phyloP scores from a whole-genome alignment of 92 coral and sea anemone genomes.

The Pocillopora grandis region DNA sequence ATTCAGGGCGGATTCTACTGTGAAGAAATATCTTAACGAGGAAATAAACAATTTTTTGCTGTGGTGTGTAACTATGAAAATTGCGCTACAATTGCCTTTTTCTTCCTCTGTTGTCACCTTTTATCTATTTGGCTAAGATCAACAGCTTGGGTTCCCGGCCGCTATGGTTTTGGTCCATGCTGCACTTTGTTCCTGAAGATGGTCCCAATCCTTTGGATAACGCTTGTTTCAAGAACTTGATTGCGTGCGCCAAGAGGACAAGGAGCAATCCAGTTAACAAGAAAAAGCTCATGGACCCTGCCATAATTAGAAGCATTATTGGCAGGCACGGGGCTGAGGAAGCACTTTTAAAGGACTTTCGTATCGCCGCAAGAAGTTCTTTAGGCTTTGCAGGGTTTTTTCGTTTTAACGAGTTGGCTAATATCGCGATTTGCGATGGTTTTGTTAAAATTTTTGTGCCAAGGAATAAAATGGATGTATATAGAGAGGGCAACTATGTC shows the following conservation, averaged over 20 bases:
- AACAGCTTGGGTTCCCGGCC: no score
- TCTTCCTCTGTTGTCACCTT: neutral
- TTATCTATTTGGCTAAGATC: neutral
- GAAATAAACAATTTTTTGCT: neutral
- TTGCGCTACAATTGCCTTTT: neutral
- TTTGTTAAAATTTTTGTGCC: no score
- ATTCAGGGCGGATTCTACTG: slow-evolving; percentile 6
- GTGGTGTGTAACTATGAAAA: neutral
- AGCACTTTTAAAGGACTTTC: no score
- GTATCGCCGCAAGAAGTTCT: no score
- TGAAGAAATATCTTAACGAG: neutral
- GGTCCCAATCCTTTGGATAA: slow-evolving; percentile 17
- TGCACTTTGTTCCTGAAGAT: neutral
- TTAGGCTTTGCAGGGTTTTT: no score
- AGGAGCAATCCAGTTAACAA: slow-evolving; percentile 11
- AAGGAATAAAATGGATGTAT: no score
- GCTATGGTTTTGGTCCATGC: neutral
- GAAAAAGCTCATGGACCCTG: no score
- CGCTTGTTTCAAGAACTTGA: neutral
- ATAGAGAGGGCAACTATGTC: no score
- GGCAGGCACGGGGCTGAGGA: no score
- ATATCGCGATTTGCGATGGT: no score
- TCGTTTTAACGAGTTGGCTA: no score
- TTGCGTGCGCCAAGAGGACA: slow-evolving; percentile 25
- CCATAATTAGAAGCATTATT: neutral